Base-by-base conservation (phyloP, 2,888 invertebrate species). In the Volucella inanis region DNA sequence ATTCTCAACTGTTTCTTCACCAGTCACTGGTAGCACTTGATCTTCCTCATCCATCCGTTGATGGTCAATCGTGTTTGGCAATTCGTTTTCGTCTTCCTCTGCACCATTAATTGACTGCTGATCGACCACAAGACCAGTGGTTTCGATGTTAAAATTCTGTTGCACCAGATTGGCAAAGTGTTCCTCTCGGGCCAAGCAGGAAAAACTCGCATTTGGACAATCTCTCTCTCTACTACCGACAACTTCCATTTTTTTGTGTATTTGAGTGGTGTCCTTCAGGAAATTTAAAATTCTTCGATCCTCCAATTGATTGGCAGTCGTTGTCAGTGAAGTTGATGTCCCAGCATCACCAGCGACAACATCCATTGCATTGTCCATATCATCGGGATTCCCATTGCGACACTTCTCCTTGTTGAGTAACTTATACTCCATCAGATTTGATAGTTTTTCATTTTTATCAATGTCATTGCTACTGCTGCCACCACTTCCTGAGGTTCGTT, bases 91-190 rank as follows among this genome's bases (percentile, higher is more conserved):
- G 9, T 81, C 61, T 18, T 77, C 61, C 0, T 68, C 68, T 10
- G 11, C 64, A 18, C 47, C 67, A 57, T 84, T 70, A 6, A 67
- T 38, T 39, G 65, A 41, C 11, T 79, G 31, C 6, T 31, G 83
- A 8, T 83, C 83, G 12, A 83, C 79, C 11, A 72, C 45, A 11
- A 70, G 47, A 31, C 54, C 77, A 71, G 72, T 52, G n/a, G 89
- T 70, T 43, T 91, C 92, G 0, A 89, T 85, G 0, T 92, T 89
- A 61, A 92, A 92, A 71, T 92, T 92, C 76, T 92, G 92, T 74
- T 92, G 92, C 61, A 92, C 91, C 74, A 92, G 88, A 88, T 92
- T 92, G 22, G 92, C 92, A 87, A 92, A 92, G 80, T 92, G 92
- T 80, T 92, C 92, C 82, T 92, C 92, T 0, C 92, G 89, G 6